Evolutionary conservation across 30 jellyfish, hydroid and myxozoan species (phyloP).

Genomic region (Turritopsis rubra): DNA sequence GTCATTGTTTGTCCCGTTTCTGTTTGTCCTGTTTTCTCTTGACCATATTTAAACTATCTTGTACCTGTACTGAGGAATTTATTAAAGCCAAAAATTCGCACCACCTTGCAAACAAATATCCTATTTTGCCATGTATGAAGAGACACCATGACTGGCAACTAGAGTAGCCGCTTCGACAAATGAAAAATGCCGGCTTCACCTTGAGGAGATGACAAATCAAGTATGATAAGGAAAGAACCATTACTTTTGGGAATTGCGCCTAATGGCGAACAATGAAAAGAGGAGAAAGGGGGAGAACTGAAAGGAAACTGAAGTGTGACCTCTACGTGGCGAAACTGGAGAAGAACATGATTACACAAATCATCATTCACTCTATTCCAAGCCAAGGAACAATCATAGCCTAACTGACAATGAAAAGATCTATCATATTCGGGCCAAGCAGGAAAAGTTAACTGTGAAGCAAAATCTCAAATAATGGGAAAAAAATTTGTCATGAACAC

Average conservation of each 20-base stretch:
- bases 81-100: too few relatives aligned
- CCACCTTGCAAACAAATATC: too few relatives aligned
- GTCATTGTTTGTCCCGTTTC: too few relatives aligned
- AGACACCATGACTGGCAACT: not conserved
- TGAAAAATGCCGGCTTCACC: not conserved
- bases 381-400: not conserved
- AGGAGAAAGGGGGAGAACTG: not conserved
- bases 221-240: not conserved
- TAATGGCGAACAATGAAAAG: not conserved
- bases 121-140: not conserved
- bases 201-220: not conserved
- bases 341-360: not conserved
- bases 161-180: not conserved
- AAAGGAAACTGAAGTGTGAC: not conserved
- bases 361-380: not conserved
- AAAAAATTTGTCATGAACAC: not conserved
- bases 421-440: not conserved
- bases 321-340: not conserved
- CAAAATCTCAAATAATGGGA: not conserved
- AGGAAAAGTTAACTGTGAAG: not conserved
- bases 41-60: too few relatives aligned
- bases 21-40: too few relatives aligned
- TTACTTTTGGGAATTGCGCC: not conserved
- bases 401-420: not conserved
- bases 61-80: too few relatives aligned